Evolutionary conservation across 35 echinoderm and acorn worm species (phyloP), one percentile per base, ranked within the genome.

Genomic region (Antedon bifida): DNA sequence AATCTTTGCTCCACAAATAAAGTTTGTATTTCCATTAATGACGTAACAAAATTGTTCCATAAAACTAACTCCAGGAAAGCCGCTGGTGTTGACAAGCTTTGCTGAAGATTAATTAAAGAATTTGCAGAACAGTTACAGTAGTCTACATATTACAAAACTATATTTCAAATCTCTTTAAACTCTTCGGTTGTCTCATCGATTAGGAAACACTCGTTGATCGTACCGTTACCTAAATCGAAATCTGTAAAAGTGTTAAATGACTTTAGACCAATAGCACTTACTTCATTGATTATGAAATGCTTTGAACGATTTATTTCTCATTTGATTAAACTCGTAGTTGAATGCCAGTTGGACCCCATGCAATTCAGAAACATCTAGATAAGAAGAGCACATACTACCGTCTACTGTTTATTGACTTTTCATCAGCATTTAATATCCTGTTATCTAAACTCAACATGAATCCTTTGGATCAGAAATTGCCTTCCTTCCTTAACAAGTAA

Each of bases 261-360:
- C 81, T 83, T 83, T 83, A 5, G 42, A 55, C 81, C 42, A 12
- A 64, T 64, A 11, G 33, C 44, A 26, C 34, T 83, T 5, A 56
- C 81, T 33, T 83, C 81, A 28, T 23, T 83, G 21, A 28, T 46
- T 14, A 83, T 83, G 81, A 83, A 64, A 35, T 64, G n/a, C 73
- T 14, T 83, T 31, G 81, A 83, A 31, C 55, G 73, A 35, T 64
- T 56, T 64, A 64, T 83, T 64, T 10, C 30, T 2, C 31, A 11
- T 13, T 33, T 64, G 3, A 83, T 83, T 32, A 19, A 64, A 64
- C 73, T 28, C 31, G 36, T 83, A 32, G 73, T 64, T 46, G 81
- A 31, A 64, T 4, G 31, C 2, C 17, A 44, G 29, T 26, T 83
- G 13, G 84, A 86, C 29, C 75, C 74, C 29, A 31, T 78, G 75